Evolutionary conservation across 92 coral and sea anemone species (phyloP).

Genomic region (Pocillopora grandis): DNA sequence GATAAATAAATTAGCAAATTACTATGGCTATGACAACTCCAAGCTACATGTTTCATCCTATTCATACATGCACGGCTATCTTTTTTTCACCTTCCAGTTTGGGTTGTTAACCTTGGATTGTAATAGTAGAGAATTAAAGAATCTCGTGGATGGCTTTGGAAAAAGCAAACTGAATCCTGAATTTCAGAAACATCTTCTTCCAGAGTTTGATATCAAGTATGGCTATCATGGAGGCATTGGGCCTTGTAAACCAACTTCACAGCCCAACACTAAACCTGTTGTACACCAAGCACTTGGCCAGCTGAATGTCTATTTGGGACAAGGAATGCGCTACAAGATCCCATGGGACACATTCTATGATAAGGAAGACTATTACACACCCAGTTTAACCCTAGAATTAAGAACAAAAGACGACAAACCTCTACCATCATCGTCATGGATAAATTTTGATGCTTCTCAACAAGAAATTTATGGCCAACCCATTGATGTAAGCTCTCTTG

Average conservation of each 20-base stretch:
- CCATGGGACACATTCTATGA: conserved; percentile 75
- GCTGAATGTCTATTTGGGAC: conserved; percentile 5
- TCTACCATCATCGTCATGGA: conserved; percentile 70
- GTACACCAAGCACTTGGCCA: conserved; percentile 17
- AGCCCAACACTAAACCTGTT: conserved; percentile 52
- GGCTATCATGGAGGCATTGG: conserved; percentile 59
- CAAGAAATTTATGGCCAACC: conserved; percentile 77
- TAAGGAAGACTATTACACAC: conserved; percentile 75
- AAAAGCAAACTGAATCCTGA: conserved; percentile 52
- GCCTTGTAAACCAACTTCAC: conserved; percentile 43
- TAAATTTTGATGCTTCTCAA: conserved; percentile 50
- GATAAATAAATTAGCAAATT: conserved; percentile 44
- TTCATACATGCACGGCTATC: conserved; percentile 39
- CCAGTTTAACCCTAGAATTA: conserved; percentile 67
- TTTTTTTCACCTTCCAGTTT: conserved; percentile 63
- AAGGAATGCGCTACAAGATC: conserved; percentile 38
- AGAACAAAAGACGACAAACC: conserved; percentile 53
- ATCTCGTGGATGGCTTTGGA: conserved; percentile 54
- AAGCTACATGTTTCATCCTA: conserved; percentile 56
- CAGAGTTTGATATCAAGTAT: conserved; percentile 57
- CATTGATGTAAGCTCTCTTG: conserved; percentile 18
- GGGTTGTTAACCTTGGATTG: conserved; percentile 55
- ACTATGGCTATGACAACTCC: conserved; percentile 45
- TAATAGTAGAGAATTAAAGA: conserved; percentile 32
- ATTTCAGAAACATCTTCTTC: conserved; percentile 44